Percentiles rank a stretch among this genome's conserved stretches.
phyloP scores from a whole-genome alignment of 2,797 vertebrate genomes.

The Acomys russatus region DNA sequence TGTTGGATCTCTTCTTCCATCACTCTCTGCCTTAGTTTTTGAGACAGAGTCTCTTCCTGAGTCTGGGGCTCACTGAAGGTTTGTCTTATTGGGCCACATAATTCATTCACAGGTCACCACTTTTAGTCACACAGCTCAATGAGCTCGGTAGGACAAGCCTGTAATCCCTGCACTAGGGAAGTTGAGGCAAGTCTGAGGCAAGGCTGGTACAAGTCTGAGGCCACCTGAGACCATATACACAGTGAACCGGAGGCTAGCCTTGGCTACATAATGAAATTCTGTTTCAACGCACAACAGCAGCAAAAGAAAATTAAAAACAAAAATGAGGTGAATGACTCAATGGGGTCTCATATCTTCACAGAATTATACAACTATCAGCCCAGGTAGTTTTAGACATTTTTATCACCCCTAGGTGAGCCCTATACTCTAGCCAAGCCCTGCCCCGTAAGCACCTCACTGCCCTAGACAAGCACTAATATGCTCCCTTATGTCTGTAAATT shows the following conservation, averaged over 20 bases:
- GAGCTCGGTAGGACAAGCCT: neutral
- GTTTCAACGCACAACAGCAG: neutral
- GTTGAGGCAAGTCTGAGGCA: neutral
- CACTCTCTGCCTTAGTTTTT: neutral
- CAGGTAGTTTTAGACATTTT: constrained; percentile 20
- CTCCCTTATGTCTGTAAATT: constrained; percentile 34
- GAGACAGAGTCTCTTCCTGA: neutral
- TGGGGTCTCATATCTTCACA: constrained; percentile 1
- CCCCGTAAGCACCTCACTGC: accelerated
- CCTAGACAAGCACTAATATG: neutral
- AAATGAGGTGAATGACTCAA: neutral
- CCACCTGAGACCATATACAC: neutral
- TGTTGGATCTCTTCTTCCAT: neutral
- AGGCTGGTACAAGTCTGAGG: neutral
- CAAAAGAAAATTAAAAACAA: neutral
- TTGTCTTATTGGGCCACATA: neutral
- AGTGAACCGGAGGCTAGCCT: neutral
- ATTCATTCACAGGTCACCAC: neutral
- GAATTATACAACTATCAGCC: neutral
- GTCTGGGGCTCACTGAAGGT: neutral
- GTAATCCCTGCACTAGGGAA: neutral
- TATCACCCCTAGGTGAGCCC: neutral
- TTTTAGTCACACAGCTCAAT: neutral
- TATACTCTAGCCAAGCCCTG: neutral
- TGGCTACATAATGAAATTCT: neutral